phyloP scores from a whole-genome alignment of 2,113 vertebrate genomes.

The Lucifuga dentata region DNA sequence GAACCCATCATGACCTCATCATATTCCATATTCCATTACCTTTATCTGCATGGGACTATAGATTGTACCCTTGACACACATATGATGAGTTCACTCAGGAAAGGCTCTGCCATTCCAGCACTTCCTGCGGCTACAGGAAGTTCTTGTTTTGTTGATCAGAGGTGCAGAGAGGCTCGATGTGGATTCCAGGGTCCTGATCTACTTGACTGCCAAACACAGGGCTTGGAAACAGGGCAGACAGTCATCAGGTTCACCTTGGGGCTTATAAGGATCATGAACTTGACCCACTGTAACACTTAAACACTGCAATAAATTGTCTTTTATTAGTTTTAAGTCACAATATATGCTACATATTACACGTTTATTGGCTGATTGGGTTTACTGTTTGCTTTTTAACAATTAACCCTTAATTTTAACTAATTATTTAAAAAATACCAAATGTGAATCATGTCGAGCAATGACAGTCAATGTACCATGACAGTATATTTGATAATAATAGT shows the following conservation, averaged over 20 bases:
- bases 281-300: not conserved
- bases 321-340: too few relatives aligned
- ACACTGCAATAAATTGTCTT: too few relatives aligned
- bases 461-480: too few relatives aligned
- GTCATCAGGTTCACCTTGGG: constrained; percentile 43
- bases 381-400: too few relatives aligned
- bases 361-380: too few relatives aligned
- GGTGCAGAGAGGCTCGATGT: constrained; percentile 30
- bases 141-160: constrained; percentile 44
- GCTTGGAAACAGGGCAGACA: constrained; percentile 18
- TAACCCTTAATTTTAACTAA: too few relatives aligned
- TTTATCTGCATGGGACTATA: constrained; percentile 21
- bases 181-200: constrained; percentile 28
- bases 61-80: not conserved
- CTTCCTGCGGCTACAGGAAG: constrained; percentile 62
- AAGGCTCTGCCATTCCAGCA: constrained; percentile 33
- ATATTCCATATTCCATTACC: constrained; percentile 25
- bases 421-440: too few relatives aligned
- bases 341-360: too few relatives aligned
- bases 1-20: constrained; percentile 46
- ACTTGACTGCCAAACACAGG: constrained; percentile 21
- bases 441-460: too few relatives aligned
- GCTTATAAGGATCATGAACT: not conserved
- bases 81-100: constrained; percentile 43
- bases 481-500: too few relatives aligned